These are phyloP conservation scores for Etheostoma perlongum DNA, from an alignment of 2,797 vertebrate genomes.

Conservation along the genomic window DNA sequence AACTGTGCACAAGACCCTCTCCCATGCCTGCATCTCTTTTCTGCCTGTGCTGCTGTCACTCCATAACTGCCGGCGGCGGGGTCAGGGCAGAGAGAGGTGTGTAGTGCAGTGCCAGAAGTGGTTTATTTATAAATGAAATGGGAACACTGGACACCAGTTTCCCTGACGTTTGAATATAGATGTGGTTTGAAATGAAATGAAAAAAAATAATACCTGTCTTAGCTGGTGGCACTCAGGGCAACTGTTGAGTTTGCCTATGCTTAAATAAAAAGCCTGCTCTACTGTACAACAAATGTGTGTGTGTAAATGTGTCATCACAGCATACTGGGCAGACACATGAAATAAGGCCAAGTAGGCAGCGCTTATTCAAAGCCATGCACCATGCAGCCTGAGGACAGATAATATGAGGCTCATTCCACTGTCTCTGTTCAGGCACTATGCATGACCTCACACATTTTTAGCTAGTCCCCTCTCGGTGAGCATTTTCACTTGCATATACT, in stretches of 20 bases:
- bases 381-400: conserved; percentile 18
- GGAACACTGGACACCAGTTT: background rate
- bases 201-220: background rate
- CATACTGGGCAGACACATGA: conserved; percentile 29
- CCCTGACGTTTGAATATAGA: conserved; percentile 31
- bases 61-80: conserved; percentile 30
- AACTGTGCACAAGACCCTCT: conserved; percentile 25
- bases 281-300: conserved; percentile 4
- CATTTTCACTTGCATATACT: conserved; percentile 14
- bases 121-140: conserved; percentile 38
- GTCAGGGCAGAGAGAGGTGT: conserved; percentile 20
- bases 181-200: background rate
- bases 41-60: conserved; percentile 29
- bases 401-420: conserved; percentile 29
- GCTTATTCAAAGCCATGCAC: conserved; percentile 36
- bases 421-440: conserved; percentile 24
- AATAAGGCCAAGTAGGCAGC: conserved; percentile 32
- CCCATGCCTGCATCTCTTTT: conserved; percentile 16
- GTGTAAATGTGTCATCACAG: conserved; percentile 29
- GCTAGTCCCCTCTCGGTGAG: conserved; percentile 32
- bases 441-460: conserved; percentile 43
- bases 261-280: conserved; percentile 16
- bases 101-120: conserved; percentile 2
- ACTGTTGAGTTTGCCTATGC: background rate
- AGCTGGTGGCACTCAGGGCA: conserved; percentile 11